These are phyloP conservation scores for Leptogaster cylindrica DNA, from an alignment of 2,888 invertebrate species.

Conservation along the genomic window DNA sequence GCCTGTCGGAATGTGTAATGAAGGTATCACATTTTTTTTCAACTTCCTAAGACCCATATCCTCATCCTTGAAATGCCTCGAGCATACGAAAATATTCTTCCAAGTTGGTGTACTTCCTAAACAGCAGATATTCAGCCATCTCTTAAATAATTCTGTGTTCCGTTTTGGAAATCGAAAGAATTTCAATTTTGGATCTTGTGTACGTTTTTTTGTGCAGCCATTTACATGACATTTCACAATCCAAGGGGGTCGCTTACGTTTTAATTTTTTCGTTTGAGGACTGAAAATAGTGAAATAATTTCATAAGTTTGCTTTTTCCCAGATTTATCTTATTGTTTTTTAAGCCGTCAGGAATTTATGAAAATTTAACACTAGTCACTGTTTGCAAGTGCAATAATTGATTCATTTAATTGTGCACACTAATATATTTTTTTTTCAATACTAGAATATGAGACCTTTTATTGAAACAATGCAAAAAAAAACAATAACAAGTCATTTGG, in stretches of 20 bases:
- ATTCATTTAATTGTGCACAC: no score
- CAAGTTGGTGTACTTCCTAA: background rate
- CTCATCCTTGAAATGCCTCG: background rate
- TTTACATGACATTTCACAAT: background rate
- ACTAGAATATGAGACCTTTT: no score
- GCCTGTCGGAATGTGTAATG: no score
- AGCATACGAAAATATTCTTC: background rate
- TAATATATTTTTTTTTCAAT: no score
- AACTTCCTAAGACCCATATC: background rate
- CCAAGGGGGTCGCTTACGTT: background rate
- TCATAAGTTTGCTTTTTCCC: background rate
- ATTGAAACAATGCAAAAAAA: no score
- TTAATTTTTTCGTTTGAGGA: background rate
- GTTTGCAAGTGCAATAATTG: no score
- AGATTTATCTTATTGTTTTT: no score
- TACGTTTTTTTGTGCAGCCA: no score
- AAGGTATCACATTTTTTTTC: background rate
- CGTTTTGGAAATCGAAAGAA: background rate
- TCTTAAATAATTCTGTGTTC: background rate
- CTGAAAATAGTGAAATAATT: slow-evolving; percentile 8
- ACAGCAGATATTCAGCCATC: background rate
- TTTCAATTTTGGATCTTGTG: background rate
- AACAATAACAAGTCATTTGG: no score
- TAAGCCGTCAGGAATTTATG: no score
- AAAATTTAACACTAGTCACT: no score